These are phyloP conservation scores for Polymixis lichenea DNA, from an alignment of 2,888 invertebrate genomes.

Conservation along the genomic window DNA sequence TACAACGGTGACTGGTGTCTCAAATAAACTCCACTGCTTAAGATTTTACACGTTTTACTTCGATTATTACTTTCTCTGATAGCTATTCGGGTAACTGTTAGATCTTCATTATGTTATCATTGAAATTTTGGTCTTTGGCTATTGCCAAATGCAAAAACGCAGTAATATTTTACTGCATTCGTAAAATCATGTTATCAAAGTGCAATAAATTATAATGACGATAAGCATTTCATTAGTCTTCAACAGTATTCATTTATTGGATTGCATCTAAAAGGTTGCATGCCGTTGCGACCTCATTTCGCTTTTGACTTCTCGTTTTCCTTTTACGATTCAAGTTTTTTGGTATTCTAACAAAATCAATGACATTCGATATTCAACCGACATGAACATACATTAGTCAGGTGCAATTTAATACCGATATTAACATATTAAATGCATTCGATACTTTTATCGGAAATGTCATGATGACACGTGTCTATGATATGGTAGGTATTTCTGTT, in stretches of 20 bases:
- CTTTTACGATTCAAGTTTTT: constrained; percentile 50
- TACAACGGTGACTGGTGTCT: constrained; percentile 32
- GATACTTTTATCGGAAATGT: constrained; percentile 35
- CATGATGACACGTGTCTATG: constrained; percentile 19
- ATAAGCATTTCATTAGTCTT: constrained; percentile 22
- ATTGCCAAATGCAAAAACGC: too few species aligned
- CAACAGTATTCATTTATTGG: constrained; percentile 28
- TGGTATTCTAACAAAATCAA: constrained; percentile 30
- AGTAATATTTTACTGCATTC: neutral
- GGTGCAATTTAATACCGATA: constrained; percentile 4
- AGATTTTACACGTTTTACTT: constrained; percentile 40
- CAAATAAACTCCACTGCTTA: constrained; percentile 5
- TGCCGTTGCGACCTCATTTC: constrained; percentile 55
- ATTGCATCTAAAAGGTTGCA: constrained; percentile 53
- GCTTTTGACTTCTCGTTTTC: constrained; percentile 46
- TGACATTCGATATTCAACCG: constrained; percentile 10
- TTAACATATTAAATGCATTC: constrained; percentile 15
- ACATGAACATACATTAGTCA: constrained; percentile 11
- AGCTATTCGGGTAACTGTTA: constrained; percentile 1
- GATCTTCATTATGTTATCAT: neutral
- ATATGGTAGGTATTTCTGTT: constrained; percentile 7
- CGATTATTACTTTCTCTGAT: constrained; percentile 24
- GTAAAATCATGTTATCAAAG: constrained; percentile 9
- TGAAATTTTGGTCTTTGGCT: neutral
- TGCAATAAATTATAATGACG: constrained; percentile 18